A percentile compares a stretch with the other conserved stretches of the same genome.
Evolutionary conservation across 2,113 vertebrate genomes (phyloP).

Genomic region (Raja brachyura): DNA sequence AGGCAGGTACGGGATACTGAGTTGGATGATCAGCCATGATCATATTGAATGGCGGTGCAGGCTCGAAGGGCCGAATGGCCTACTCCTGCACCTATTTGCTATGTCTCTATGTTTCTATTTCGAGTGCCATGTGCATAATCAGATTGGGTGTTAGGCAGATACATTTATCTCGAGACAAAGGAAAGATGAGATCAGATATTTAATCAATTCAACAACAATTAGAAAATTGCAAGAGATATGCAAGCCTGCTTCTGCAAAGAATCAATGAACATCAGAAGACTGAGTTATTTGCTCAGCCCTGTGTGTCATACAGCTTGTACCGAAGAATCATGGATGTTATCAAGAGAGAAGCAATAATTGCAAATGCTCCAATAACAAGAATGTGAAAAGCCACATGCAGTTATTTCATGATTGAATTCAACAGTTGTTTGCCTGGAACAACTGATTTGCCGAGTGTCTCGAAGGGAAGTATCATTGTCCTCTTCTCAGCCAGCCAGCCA

Average conservation of each 20-base stretch:
- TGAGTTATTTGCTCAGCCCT: background rate
- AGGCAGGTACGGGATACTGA: no score
- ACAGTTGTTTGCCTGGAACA: background rate
- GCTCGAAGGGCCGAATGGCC: no score
- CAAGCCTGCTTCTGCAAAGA: background rate
- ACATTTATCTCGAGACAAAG: background rate
- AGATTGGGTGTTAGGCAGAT: background rate
- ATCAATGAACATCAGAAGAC: background rate
- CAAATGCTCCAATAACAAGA: background rate
- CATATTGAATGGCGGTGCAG: no score
- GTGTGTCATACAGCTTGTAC: background rate
- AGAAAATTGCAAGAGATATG: background rate
- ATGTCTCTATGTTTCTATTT: no score
- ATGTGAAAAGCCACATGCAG: background rate
- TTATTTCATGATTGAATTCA: background rate
- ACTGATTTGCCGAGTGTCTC: background rate
- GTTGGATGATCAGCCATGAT: no score
- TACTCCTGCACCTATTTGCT: no score
- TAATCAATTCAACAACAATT: background rate
- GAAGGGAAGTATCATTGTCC: background rate
- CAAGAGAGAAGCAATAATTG: background rate
- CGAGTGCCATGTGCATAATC: background rate
- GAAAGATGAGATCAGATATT: background rate
- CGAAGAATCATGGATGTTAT: background rate
- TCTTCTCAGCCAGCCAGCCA: background rate